A percentile compares a stretch with the other conserved stretches of the same genome.
Conservation (phyloP, 1,140 invertebrate species). For the Megalopta genalis region DNA sequence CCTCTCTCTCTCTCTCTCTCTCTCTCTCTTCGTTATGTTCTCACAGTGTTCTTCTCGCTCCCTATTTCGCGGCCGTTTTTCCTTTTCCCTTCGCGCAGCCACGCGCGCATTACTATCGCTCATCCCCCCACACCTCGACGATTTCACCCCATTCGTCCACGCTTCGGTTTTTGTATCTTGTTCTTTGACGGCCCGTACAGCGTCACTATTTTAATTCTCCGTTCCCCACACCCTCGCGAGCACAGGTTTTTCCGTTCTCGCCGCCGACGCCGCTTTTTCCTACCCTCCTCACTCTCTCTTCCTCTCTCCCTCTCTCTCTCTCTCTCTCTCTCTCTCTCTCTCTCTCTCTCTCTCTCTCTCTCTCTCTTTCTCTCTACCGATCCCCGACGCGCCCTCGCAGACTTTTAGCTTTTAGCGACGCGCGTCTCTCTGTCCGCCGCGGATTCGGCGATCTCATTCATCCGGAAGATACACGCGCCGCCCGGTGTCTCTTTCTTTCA, state of each 20-base stretch:
- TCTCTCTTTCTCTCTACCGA: no score
- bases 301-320: no score
- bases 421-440: conserved; percentile 11
- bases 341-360: no score
- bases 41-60: neutral
- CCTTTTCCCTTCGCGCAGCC: no score
- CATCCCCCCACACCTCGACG: neutral
- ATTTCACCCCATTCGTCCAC: neutral
- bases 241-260: neutral
- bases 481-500: neutral
- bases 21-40: neutral
- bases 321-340: no score
- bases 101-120: neutral
- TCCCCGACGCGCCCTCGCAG: no score
- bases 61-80: neutral
- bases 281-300: neutral
- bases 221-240: neutral
- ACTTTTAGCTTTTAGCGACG: neutral
- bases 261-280: conserved; percentile 6
- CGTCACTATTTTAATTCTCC: conserved; percentile 40
- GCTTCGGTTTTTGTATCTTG: conserved; percentile 28
- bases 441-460: conserved; percentile 33
- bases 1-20: neutral
- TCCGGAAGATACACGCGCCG: neutral
- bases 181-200: conserved; percentile 10